A percentile compares a stretch with the other conserved stretches of the same genome.
Evolutionary conservation across 2,113 vertebrate genomes (phyloP).

Genomic region (Equus quagga): DNA sequence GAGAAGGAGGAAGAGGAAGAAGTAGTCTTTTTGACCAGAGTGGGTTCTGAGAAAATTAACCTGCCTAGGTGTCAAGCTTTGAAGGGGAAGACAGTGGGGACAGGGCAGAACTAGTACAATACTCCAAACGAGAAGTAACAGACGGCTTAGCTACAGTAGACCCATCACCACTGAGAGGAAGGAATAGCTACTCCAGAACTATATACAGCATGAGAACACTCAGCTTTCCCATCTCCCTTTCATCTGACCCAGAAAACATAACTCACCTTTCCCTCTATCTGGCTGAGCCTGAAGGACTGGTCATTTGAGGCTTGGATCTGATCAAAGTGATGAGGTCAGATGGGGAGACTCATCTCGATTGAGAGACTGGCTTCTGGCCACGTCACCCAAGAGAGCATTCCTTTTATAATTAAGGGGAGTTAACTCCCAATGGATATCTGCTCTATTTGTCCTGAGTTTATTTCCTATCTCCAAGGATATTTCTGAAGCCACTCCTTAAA

Average conservation of each 20-base stretch:
- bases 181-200: background rate
- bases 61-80: background rate
- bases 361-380: conserved; percentile 44
- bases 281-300: background rate
- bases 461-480: conserved; percentile 66
- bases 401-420: conserved; percentile 55
- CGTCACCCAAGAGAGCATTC: conserved; percentile 49
- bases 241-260: conserved; percentile 55
- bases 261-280: background rate
- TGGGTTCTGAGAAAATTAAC: background rate
- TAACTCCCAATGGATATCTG: conserved; percentile 54
- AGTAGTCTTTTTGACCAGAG: background rate
- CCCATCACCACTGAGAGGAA: background rate
- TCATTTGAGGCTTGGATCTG: conserved; percentile 43
- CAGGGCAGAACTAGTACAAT: background rate
- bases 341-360: background rate
- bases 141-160: background rate
- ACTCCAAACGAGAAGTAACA: background rate
- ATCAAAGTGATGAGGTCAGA: conserved; percentile 46
- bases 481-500: conserved; percentile 61
- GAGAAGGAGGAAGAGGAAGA: background rate
- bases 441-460: conserved; percentile 64
- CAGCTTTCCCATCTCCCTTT: conserved; percentile 4
- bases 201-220: background rate
- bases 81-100: background rate